Evolutionary conservation across 2,888 invertebrate genomes (phyloP).

Genomic region (Aspidiotus destructor): DNA sequence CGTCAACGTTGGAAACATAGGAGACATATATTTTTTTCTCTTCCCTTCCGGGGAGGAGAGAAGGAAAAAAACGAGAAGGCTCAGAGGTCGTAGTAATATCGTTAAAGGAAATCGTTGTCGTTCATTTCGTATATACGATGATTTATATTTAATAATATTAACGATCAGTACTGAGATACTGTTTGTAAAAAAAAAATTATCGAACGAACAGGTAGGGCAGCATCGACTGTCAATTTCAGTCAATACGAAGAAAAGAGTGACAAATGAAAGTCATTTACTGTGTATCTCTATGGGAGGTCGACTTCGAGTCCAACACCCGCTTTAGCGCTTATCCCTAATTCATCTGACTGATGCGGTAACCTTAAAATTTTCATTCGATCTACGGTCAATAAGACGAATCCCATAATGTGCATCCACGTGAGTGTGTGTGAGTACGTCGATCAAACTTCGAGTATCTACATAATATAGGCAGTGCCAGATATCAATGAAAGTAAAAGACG

Average conservation of each 20-base stretch:
- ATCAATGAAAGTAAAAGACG: neutral
- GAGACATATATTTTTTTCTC: neutral
- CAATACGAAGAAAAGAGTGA: constrained; percentile 28
- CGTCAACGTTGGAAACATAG: neutral
- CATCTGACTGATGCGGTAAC: constrained; percentile 9
- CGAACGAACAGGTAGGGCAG: constrained; percentile 25
- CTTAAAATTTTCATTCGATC: constrained; percentile 15
- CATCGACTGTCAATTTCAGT: constrained; percentile 31
- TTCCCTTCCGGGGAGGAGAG: neutral
- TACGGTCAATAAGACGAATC: constrained; percentile 10
- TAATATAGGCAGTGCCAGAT: neutral
- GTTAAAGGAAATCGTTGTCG: neutral
- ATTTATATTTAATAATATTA: constrained; percentile 28
- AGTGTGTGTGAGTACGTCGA: no score
- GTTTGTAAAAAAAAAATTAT: constrained; percentile 3
- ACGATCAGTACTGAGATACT: constrained; percentile 23
- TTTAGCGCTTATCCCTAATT: constrained; percentile 14
- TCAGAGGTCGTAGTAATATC: neutral
- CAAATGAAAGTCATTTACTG: constrained; percentile 31
- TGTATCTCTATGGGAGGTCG: constrained; percentile 28
- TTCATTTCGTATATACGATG: constrained; percentile 3
- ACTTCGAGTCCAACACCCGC: constrained; percentile 24
- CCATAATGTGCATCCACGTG: neutral
- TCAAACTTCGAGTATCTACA: neutral
- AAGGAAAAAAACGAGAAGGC: no score